Evolutionary conservation across 2,113 vertebrate species (phyloP).

Genomic region (Spilogale gracilis): DNA sequence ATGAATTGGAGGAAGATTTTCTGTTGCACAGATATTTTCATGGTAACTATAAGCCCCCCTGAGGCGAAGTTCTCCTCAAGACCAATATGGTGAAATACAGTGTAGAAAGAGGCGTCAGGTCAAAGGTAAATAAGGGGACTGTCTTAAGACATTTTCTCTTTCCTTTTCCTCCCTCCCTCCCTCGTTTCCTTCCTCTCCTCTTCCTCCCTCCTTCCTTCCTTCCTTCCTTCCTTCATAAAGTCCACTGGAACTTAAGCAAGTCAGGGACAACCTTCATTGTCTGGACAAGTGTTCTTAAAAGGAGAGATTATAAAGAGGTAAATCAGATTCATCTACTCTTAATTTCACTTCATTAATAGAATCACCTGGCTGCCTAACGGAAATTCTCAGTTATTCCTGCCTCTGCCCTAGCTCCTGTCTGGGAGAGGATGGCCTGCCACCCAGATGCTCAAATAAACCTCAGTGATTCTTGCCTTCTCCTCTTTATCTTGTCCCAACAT

Average conservation of each 20-base stretch:
- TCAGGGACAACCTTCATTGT: background rate
- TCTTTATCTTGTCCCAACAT: background rate
- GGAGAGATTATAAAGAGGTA: background rate
- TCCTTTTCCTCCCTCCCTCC: background rate
- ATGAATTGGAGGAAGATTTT: background rate
- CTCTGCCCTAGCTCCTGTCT: background rate
- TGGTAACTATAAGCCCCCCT: background rate
- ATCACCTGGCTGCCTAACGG: background rate
- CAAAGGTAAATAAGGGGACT: background rate
- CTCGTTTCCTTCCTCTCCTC: too few species aligned
- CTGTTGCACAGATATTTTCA: background rate
- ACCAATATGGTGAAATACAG: background rate
- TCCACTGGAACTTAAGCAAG: background rate
- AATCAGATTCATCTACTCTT: background rate
- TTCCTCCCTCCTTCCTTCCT: background rate
- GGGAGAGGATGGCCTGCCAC: background rate
- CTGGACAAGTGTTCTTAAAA: background rate
- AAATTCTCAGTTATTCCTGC: background rate
- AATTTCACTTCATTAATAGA: background rate
- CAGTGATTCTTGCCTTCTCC: background rate
- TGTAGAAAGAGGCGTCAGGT: background rate
- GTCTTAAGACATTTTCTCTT: background rate
- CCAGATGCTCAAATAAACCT: background rate
- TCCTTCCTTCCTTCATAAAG: background rate
- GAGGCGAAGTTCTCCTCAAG: background rate